Conservation (phyloP, 2,797 vertebrate species). For the Manis javanica region DNA sequence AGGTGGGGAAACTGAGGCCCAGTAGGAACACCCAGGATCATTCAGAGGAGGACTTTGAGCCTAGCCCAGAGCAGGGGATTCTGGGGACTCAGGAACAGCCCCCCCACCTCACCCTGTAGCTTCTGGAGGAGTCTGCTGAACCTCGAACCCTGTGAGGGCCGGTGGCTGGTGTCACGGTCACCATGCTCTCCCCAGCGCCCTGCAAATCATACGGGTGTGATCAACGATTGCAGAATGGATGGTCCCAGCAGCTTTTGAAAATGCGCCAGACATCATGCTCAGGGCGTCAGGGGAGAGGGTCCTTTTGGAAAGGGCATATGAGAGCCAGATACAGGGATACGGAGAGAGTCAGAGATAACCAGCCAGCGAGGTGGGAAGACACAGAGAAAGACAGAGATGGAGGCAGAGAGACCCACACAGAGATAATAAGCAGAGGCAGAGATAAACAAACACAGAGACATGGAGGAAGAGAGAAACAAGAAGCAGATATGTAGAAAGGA, state of each 20-base stretch:
- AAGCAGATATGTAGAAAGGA: not conserved
- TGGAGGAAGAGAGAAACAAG: not conserved
- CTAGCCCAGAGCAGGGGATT: not conserved
- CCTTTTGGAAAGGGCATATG: not conserved
- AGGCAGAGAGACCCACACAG: not conserved
- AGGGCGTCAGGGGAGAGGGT: not conserved
- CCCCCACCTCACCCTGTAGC: fast-evolving
- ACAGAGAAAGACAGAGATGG: not conserved
- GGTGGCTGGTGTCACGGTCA: not conserved
- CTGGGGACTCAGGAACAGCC: fast-evolving
- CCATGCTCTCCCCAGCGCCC: not conserved
- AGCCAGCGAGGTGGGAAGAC: not conserved
- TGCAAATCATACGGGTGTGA: too few relatives aligned
- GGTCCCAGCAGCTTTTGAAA: not conserved
- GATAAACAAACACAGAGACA: not conserved
- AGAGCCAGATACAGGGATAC: not conserved
- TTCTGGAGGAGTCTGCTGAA: not conserved
- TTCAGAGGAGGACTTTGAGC: not conserved
- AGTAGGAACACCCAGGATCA: not conserved
- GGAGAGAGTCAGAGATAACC: not conserved
- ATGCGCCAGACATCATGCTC: not conserved
- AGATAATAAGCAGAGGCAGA: not conserved
- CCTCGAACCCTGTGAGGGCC: too few relatives aligned
- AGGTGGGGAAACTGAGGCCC: not conserved
- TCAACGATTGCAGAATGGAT: not conserved